phyloP scores from a whole-genome alignment of 2,113 vertebrate genomes.

The Melanotaenia duboulayi region DNA sequence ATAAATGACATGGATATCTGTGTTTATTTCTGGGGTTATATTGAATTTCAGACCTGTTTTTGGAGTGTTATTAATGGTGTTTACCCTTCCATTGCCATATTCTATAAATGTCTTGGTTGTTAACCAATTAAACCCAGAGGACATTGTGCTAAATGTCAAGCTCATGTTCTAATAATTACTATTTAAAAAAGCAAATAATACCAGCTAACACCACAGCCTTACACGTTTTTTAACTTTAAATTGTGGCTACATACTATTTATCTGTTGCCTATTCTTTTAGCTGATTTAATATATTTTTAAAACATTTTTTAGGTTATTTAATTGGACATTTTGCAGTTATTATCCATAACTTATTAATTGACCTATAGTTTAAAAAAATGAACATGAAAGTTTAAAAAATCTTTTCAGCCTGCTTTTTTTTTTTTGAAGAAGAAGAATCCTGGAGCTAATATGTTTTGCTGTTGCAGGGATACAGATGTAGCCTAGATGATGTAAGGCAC shows the following conservation, averaged over 20 bases:
- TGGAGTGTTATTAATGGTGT: conserved; percentile 51
- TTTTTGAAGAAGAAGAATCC: too few relatives aligned
- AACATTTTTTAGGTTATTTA: not conserved
- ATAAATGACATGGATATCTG: conserved; percentile 12
- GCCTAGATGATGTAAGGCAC: conserved; percentile 83
- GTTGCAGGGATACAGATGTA: conserved; percentile 61
- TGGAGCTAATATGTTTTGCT: conserved; percentile 4
- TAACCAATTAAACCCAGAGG: conserved; percentile 22
- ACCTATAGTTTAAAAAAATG: too few relatives aligned
- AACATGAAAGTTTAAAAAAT: too few relatives aligned
- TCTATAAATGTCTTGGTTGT: conserved; percentile 41
- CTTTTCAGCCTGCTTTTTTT: too few relatives aligned
- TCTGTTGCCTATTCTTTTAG: not conserved
- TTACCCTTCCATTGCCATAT: conserved; percentile 17
- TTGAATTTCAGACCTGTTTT: conserved; percentile 63
- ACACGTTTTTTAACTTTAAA: not conserved
- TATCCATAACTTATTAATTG: not conserved
- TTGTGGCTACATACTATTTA: too few relatives aligned
- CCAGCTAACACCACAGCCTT: conserved; percentile 3
- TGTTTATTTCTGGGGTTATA: conserved; percentile 60
- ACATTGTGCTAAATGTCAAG: not conserved
- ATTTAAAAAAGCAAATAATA: not conserved
- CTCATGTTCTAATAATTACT: conserved; percentile 1
- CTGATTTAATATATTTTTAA: not conserved
- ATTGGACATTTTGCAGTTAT: not conserved